Base-by-base conservation (phyloP, 2,888 invertebrate species). In the Hyalella azteca region DNA sequence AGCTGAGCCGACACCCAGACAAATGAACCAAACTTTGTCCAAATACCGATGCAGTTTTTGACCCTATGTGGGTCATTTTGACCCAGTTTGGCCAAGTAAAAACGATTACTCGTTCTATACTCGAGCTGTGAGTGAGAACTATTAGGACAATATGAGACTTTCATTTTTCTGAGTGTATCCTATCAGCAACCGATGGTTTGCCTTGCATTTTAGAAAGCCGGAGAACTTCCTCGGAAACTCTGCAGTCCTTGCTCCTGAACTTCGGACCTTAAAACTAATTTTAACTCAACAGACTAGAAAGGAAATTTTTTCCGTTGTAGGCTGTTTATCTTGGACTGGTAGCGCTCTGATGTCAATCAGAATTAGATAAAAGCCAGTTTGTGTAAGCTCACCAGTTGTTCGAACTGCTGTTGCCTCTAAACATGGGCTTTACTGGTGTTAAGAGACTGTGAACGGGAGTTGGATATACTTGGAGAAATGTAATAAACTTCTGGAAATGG, bases 341-440 rank as follows among this genome's bases (percentile, higher is more conserved):
- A 29, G 66, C 66, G 22, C 66, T 66, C 66, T 66, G 66, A 66
- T 66, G 66, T 66, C 66, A 66, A 66, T 66, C 66, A 66, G 39
- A n/a, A 15, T 19, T 32, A 66, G 39, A 66, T 66, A 66, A 66
- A 66, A 66, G 66, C 66, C 7, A 66, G 66, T 36, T n/a, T n/a
- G 66, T 66, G 66, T 36, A 66, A 66, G 66, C 66, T 66, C 66
- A 36, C 36, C 7, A 66, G 66, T 29, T 29, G 66, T 22, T 36
- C 66, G 66, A 19, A 32, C 66, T 66, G 11, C 66, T 36, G 66
- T 36, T 36, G 66, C 66, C 39, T 66, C 66, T 29, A 66, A 66
- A 66, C 66, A 66, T 36, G 36, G 36, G 36, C 45, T 45, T 45
- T 45, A 15, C 15, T 15, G 15, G 45, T 9, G 45, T 45, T 15